Conservation (phyloP, 2,888 invertebrate genomes). For the Geotrupes spiniger region DNA sequence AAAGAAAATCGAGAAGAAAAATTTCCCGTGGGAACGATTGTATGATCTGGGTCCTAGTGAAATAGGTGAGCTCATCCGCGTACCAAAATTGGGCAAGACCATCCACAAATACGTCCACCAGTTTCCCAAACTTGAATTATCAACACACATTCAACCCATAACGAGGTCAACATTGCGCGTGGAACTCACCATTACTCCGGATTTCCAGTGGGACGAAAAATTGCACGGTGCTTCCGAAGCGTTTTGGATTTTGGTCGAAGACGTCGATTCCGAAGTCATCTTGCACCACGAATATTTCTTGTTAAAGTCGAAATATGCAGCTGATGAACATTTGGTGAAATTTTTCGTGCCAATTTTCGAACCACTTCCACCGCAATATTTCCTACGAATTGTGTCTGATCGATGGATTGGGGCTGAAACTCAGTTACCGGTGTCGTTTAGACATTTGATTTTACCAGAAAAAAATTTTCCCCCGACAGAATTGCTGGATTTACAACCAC, state of each 20-base stretch:
- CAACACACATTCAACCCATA: constrained; percentile 97
- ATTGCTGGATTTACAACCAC: constrained; percentile 91
- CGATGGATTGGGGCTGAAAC: constrained; percentile 95
- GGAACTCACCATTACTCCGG: constrained; percentile 95
- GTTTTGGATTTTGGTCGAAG: constrained; percentile 86
- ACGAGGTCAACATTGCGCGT: constrained; percentile 90
- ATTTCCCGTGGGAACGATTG: constrained; percentile 88
- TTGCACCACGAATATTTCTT: constrained; percentile 93
- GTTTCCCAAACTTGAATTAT: constrained; percentile 92
- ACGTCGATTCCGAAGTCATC: constrained; percentile 84
- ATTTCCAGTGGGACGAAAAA: constrained; percentile 99
- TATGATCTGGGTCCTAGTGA: constrained; percentile 97
- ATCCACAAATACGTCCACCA: constrained; percentile 96
- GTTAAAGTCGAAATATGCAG: constrained; percentile 89
- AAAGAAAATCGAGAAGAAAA: constrained; percentile 97
- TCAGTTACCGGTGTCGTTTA: constrained; percentile 93
- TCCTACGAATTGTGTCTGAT: constrained; percentile 85
- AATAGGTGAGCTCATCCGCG: constrained; percentile 89
- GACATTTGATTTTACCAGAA: constrained; percentile 95
- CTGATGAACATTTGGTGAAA: constrained; percentile 94
- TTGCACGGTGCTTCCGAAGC: constrained; percentile 78
- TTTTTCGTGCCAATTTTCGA: constrained; percentile 99
- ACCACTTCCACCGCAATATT: constrained; percentile 97
- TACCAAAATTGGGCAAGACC: constrained; percentile 90
- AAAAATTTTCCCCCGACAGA: constrained; percentile 98